A percentile compares a stretch with the other conserved stretches of the same genome.
Conservation (phyloP, 2,797 vertebrate species). For the Pseudomugil gertrudae region DNA sequence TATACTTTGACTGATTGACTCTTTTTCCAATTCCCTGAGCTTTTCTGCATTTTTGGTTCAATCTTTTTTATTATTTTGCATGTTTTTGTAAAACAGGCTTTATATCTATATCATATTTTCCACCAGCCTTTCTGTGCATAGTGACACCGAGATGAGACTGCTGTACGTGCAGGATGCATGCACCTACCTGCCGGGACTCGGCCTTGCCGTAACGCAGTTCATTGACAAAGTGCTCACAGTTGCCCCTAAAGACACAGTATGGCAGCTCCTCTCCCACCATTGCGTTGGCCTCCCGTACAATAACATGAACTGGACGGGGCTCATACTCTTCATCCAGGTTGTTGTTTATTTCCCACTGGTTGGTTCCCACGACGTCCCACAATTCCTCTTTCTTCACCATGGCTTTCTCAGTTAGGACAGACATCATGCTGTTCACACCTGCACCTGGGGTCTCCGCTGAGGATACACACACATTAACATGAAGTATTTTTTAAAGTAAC, state of each 20-base stretch:
- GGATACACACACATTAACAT: background rate
- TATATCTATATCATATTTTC: background rate
- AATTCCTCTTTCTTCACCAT: slow-evolving; percentile 84
- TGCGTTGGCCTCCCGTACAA: slow-evolving; percentile 75
- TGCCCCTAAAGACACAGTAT: slow-evolving; percentile 81
- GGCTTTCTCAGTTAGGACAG: slow-evolving; percentile 83
- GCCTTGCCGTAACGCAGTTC: slow-evolving; percentile 85
- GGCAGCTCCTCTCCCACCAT: slow-evolving; percentile 73
- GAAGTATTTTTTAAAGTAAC: too few relatives aligned
- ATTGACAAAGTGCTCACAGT: slow-evolving; percentile 91
- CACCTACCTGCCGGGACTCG: slow-evolving; percentile 84
- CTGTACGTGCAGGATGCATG: background rate
- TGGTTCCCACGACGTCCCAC: slow-evolving; percentile 72
- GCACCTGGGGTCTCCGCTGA: slow-evolving; percentile 70
- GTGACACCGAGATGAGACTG: background rate
- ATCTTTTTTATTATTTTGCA: too few relatives aligned
- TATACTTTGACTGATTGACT: too few relatives aligned
- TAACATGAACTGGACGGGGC: slow-evolving; percentile 59
- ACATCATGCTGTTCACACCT: slow-evolving; percentile 82
- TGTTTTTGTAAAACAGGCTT: background rate
- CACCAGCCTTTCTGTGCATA: background rate
- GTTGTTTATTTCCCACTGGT: slow-evolving; percentile 85
- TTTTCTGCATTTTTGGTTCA: too few relatives aligned
- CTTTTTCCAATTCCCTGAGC: too few relatives aligned
- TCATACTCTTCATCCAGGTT: slow-evolving; percentile 76